Conservation (phyloP, 2,888 invertebrate genomes). For the Zhuqinia jingwanae region DNA sequence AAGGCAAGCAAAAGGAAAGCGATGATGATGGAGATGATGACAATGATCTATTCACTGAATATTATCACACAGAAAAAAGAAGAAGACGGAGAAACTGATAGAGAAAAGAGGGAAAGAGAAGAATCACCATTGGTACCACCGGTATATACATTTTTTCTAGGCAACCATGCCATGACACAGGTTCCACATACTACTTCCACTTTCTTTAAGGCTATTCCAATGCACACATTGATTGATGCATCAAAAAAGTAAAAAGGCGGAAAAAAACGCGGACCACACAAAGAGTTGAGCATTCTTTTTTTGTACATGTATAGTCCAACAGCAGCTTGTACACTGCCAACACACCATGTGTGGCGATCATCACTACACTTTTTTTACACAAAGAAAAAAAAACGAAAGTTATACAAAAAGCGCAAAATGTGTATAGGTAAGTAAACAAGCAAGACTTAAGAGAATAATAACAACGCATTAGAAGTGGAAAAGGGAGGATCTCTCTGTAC, state of each 20-base stretch:
- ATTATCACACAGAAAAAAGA: constrained; percentile 27
- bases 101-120: not conserved
- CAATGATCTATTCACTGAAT: constrained; percentile 69
- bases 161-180: too few species aligned
- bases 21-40: constrained; percentile 68
- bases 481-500: constrained; percentile 13
- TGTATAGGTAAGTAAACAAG: constrained; percentile 30
- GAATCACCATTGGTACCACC: constrained; percentile 12
- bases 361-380: too few species aligned
- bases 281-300: not conserved
- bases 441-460: constrained; percentile 62
- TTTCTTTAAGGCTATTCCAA: constrained; percentile 34
- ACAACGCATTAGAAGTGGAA: constrained; percentile 51
- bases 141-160: too few species aligned
- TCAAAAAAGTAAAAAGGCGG: constrained; percentile 24
- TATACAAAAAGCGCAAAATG: constrained; percentile 46
- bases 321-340: not conserved
- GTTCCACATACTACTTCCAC: not conserved
- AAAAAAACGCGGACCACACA: constrained; percentile 23
- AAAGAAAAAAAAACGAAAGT: too few species aligned
- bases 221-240: constrained; percentile 68
- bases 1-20: not conserved
- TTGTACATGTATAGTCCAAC: too few species aligned
- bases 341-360: not conserved
- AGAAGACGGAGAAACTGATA: constrained; percentile 5